phyloP scores from a whole-genome alignment of 2,888 invertebrate species.

The Tenthredo livida region DNA sequence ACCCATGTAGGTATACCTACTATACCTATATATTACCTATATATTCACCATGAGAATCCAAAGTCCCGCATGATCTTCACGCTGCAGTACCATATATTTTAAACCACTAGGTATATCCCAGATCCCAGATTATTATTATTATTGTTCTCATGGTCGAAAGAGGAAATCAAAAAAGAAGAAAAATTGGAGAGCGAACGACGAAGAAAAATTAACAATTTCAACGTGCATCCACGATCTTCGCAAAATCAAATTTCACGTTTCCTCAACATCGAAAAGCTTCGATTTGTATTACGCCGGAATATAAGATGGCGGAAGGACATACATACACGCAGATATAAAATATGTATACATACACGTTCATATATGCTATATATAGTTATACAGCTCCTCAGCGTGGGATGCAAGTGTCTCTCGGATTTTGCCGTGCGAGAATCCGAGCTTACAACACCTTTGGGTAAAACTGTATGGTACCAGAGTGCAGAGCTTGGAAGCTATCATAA shows the following conservation, averaged over 20 bases:
- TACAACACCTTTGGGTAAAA: slow-evolving; percentile 46
- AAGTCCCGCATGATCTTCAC: neutral
- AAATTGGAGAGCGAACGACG: neutral
- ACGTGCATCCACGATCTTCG: neutral
- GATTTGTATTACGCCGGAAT: neutral
- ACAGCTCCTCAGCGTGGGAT: slow-evolving; percentile 32
- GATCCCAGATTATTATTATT: neutral
- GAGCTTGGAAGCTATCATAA: slow-evolving; percentile 68
- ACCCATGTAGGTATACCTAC: neutral
- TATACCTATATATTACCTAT: neutral
- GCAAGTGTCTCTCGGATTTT: neutral
- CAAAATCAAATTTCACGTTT: neutral
- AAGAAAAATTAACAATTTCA: neutral
- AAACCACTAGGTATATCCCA: neutral
- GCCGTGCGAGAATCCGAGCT: neutral
- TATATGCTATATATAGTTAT: neutral
- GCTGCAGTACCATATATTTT: neutral
- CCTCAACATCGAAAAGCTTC: too few relatives aligned
- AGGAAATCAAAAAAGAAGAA: neutral
- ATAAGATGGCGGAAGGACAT: neutral
- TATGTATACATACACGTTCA: neutral
- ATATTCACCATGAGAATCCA: neutral
- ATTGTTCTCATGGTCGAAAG: neutral
- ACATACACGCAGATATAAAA: neutral
- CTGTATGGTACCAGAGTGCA: slow-evolving; percentile 4